Base-by-base conservation (phyloP, 2,797 vertebrate species). In the Hyperoplus immaculatus region DNA sequence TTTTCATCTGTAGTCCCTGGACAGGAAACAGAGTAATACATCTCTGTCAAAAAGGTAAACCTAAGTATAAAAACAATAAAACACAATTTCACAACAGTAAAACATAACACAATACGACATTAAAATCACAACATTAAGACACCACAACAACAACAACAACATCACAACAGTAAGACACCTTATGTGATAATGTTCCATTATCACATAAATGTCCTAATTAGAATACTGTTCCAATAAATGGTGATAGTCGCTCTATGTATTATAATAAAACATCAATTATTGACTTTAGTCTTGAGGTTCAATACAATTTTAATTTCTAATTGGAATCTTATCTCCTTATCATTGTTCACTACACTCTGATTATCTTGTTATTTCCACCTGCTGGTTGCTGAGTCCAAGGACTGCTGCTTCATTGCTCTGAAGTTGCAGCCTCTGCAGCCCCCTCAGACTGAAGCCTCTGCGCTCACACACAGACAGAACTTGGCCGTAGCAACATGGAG, bases 371-470 rank as follows among this genome's bases (percentile, higher is more conserved):
- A 16, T 29, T 36, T 62, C 8, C 89, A 95, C 95, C 95, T 96
- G 95, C 61, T 70, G 78, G 38, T 54, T 43, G 55, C 60, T 87
- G 88, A 96, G 89, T 74, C 90, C 79, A 9, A 96, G 85, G 46
- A 55, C 50, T 5, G 47, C 0, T 1, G 81, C 92, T 53, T 73
- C 84, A 49, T 86, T 10, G 12, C 77, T 83, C 29, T 84, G 81
- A 58, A 96, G 87, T 81, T 80, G 86, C 29, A 93, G 79, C 54
- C 74, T 90, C 36, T 83, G 82, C 72, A 94, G 4, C 55, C 95
- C 95, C 45, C 81, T 84, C 51, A 96, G 81, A 62, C 83, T 10
- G 76, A 96, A 96, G 11, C 95, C 95, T 60, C 83, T 80, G 21
- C 0, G 68, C n/a, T 87, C 77, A 59, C 95, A 96, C n/a, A 83